These are phyloP conservation scores for Hippocampus zosterae DNA, from an alignment of 2,113 vertebrate genomes.

Conservation along the genomic window DNA sequence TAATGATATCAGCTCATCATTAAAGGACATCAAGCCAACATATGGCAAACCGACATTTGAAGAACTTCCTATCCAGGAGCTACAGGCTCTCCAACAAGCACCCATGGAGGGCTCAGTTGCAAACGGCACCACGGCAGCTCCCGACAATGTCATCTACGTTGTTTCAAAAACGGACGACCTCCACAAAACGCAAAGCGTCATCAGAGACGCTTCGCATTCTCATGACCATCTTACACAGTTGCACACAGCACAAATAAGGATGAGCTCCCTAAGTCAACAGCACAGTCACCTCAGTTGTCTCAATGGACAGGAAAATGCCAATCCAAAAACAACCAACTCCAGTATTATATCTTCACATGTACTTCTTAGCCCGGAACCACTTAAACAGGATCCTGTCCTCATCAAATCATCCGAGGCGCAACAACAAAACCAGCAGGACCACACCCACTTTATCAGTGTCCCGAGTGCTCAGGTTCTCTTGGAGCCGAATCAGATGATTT, in stretches of 20 bases:
- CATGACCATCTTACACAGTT: slow-evolving; percentile 82
- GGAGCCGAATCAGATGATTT: slow-evolving; percentile 83
- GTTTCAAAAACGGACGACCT: slow-evolving; percentile 89
- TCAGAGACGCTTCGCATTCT: slow-evolving; percentile 86
- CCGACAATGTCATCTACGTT: slow-evolving; percentile 80
- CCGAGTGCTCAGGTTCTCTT: slow-evolving; percentile 84
- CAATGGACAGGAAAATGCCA: slow-evolving; percentile 66
- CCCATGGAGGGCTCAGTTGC: slow-evolving; percentile 79
- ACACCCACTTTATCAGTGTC: slow-evolving; percentile 81
- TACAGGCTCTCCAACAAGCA: slow-evolving; percentile 83
- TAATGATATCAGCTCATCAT: slow-evolving; percentile 74
- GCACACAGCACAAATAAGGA: slow-evolving; percentile 77
- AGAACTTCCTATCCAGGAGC: slow-evolving; percentile 83
- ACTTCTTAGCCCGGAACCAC: slow-evolving; percentile 76
- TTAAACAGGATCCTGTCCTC: slow-evolving; percentile 79
- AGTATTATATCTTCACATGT: slow-evolving; percentile 78
- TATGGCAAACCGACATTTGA: slow-evolving; percentile 85
- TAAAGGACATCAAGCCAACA: slow-evolving; percentile 76
- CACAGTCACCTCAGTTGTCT: slow-evolving; percentile 76
- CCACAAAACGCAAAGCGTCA: slow-evolving; percentile 90
- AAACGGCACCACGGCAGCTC: slow-evolving; percentile 71
- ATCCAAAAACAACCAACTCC: slow-evolving; percentile 77
- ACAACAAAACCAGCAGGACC: slow-evolving; percentile 77
- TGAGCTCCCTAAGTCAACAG: slow-evolving; percentile 75
- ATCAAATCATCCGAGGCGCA: slow-evolving; percentile 78